Evolutionary conservation across 2,797 vertebrate species (phyloP), one percentile per base, ranked within the genome.

Genomic region (Macroramphosus scolopax): DNA sequence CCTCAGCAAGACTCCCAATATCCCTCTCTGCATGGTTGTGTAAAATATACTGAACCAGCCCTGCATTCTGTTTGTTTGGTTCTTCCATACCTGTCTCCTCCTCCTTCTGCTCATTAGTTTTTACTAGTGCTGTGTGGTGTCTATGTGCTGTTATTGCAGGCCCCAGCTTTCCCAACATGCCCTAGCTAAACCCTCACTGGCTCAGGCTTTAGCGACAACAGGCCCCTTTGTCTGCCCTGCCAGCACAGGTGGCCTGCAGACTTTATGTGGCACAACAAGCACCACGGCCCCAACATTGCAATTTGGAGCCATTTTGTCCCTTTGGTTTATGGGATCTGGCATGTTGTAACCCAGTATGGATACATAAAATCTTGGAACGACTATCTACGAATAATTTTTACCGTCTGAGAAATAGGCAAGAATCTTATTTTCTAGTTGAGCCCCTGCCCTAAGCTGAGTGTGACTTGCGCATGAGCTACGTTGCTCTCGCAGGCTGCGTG

Each of bases 201-300:
- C 20, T 41, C 16, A 0, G 39, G 52, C 46, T 56, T 38, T 3
- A 44, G 43, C 14, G 2, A 82, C 84, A 83, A 75, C 72, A 51
- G 55, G 31, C 45, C 48, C n/a, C 25, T 78, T 67, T 81, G 77
- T 81, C 38, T 11, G 37, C 8, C 8, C 49, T 14, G 55, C 60
- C 66, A 64, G 63, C 63, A 59, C 79, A 81, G 74, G 79, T 82
- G 77, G 46, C 60, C 17, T 1, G 15, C 29, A 13, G 53, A 62
- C 61, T 41, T 53, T 29, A 56, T 49, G 48, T 42, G 46, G 48
- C 60, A 48, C 57, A 57, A 48, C 47, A 50, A 29, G 14, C 37
- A 30, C 49, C 58, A 38, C 3, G 5, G 50, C 44, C 39, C 35
- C 31, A 9, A n/a, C n/a, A n/a, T n/a, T n/a, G n/a, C n/a, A n/a